phyloP scores from a whole-genome alignment of 2,113 vertebrate genomes.

The Neolamprologus falcicula region DNA sequence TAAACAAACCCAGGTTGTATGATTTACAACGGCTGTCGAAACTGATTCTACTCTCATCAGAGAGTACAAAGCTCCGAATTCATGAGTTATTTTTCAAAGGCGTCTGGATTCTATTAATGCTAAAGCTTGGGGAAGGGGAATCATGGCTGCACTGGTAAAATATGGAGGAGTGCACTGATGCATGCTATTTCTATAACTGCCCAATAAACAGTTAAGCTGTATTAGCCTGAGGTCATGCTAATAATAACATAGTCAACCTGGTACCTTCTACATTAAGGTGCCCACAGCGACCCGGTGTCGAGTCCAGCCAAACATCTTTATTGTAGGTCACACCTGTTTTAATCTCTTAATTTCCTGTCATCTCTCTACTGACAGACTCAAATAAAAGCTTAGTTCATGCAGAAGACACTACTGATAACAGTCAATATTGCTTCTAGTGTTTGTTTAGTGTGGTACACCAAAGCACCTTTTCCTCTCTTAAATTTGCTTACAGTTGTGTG shows the following conservation, averaged over 20 bases:
- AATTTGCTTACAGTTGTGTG: background rate
- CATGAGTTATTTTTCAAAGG: background rate
- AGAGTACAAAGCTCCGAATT: background rate
- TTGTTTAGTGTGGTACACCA: background rate
- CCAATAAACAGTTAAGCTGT: background rate
- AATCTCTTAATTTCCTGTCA: background rate
- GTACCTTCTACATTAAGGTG: background rate
- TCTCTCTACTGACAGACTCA: background rate
- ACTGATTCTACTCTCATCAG: background rate
- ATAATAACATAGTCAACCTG: background rate
- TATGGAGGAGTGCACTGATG: background rate
- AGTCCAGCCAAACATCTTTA: background rate
- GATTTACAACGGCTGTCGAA: background rate
- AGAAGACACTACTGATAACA: background rate
- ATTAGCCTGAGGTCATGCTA: background rate
- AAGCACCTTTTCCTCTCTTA: background rate
- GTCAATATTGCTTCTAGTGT: background rate
- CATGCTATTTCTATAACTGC: background rate
- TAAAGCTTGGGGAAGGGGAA: background rate
- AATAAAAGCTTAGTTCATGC: background rate
- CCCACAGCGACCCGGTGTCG: background rate
- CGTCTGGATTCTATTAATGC: background rate
- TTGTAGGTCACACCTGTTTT: background rate
- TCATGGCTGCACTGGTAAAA: background rate
- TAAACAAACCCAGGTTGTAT: background rate